Evolutionary conservation across 2,888 invertebrate genomes (phyloP), one percentile per base, ranked within the genome.

Genomic region (Thysanoteuthis rhombus): DNA sequence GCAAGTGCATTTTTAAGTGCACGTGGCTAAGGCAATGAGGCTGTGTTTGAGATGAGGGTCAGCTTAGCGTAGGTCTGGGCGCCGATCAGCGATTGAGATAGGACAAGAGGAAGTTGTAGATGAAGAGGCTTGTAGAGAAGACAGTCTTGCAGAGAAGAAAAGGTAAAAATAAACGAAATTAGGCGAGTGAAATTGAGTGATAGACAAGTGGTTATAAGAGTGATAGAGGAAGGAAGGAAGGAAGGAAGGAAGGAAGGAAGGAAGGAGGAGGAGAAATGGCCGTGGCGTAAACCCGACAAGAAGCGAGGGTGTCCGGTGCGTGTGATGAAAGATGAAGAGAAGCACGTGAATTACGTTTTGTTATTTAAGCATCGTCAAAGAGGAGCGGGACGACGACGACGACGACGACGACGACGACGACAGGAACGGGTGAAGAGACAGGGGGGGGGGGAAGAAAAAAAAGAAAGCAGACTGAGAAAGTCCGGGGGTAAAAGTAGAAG

Each of bases 221-320:
- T 45, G 92, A 93, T 90, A 94, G 47, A 90, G 39, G 75, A 75
- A 94, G 91, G 90, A 92, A 47, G 93, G n/a, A n/a, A n/a, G n/a
- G n/a, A n/a, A n/a, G n/a, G n/a, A n/a, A n/a, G n/a, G n/a, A n/a
- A n/a, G n/a, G n/a, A n/a, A 90, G 39, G 75, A 75, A 94, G 91
- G 90, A 92, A 47, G 93, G n/a, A n/a, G n/a, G 39, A 58, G 58
- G 93, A 39, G 91, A 90, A 93, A 91, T 45, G 93, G 91, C 58
- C 89, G 75, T 75, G 75, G 75, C n/a, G 36, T 75, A 75, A 75
- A 75, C 10, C 12, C 8, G 75, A 36, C n/a, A n/a, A 16, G 36
- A 36, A n/a, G 75, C 16, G 16, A 12, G n/a, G 75, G 75, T n/a
- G 75, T 19, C 16, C n/a, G 12, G 1, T 75, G 2, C 8, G 16